A percentile compares a stretch with the other conserved stretches of the same genome.
Conservation (phyloP, 2,113 vertebrate genomes). For the Nothobranchius furzeri region DNA sequence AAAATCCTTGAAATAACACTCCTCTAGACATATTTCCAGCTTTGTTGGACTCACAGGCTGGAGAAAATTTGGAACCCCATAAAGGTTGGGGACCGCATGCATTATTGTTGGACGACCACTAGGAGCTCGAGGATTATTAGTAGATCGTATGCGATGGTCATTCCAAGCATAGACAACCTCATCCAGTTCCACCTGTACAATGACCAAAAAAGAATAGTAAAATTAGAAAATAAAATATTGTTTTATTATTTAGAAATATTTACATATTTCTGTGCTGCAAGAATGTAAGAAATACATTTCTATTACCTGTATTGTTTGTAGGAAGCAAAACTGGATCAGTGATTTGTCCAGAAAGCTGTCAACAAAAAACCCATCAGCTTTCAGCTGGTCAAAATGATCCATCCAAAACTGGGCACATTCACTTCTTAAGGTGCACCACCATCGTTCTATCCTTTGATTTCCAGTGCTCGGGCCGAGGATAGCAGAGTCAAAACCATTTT, state of each 20-base stretch:
- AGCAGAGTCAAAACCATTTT: too few species aligned
- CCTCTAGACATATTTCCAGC: too few species aligned
- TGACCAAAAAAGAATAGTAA: not conserved
- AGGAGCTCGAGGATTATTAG: not conserved
- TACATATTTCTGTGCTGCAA: not conserved
- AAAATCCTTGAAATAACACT: too few species aligned
- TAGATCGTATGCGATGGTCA: conserved; percentile 5
- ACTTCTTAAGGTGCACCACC: not conserved
- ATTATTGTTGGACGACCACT: not conserved
- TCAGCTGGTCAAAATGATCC: too few species aligned
- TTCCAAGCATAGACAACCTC: not conserved
- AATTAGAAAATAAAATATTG: not conserved
- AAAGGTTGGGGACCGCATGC: conserved; percentile 2
- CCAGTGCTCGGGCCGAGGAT: too few species aligned
- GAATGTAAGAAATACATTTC: not conserved
- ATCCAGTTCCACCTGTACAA: not conserved
- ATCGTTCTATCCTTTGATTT: too few species aligned
- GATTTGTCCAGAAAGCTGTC: too few species aligned
- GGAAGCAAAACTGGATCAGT: too few species aligned
- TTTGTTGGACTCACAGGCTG: too few species aligned
- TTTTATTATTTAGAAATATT: not conserved
- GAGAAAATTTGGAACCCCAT: conserved; percentile 4
- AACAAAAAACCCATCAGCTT: too few species aligned
- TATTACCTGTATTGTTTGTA: not conserved
- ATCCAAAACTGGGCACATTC: not conserved